phyloP scores from a whole-genome alignment of 2,888 invertebrate genomes.

The Idaea aversata region DNA sequence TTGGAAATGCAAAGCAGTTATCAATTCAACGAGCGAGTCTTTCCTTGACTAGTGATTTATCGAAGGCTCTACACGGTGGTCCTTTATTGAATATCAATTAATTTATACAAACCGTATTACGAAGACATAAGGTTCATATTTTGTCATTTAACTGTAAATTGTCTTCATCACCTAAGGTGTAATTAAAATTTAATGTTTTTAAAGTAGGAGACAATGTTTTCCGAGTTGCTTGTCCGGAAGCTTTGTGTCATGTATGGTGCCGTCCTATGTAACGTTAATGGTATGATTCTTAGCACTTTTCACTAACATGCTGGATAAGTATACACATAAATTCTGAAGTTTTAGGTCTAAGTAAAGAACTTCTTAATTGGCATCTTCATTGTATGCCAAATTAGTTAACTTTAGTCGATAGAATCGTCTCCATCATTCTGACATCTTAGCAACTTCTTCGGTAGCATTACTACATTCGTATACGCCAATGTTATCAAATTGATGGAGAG shows the following conservation, averaged over 20 bases:
- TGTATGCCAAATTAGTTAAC: too few relatives aligned
- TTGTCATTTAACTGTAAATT: neutral
- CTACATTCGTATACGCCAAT: neutral
- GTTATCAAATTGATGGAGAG: neutral
- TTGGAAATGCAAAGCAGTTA: conserved; percentile 33
- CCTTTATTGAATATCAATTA: conserved; percentile 40
- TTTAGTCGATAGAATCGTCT: too few relatives aligned
- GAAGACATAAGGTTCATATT: conserved; percentile 10
- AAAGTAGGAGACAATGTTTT: neutral
- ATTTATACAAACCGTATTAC: conserved; percentile 30
- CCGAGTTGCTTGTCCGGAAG: conserved; percentile 4
- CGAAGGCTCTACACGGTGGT: conserved; percentile 37
- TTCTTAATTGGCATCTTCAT: too few relatives aligned
- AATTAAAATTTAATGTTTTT: neutral
- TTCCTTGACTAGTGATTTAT: conserved; percentile 41
- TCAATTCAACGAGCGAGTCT: conserved; percentile 35
- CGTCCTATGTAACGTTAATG: neutral
- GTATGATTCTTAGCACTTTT: too few relatives aligned
- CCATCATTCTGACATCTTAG: too few relatives aligned
- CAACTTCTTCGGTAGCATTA: too few relatives aligned
- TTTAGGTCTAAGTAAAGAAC: too few relatives aligned
- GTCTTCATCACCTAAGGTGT: neutral
- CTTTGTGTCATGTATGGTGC: neutral
- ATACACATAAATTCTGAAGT: too few relatives aligned
- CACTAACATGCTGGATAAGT: too few relatives aligned